These are phyloP conservation scores for Teleopsis dalmanni DNA, from an alignment of 1,140 invertebrate species.

Conservation along the genomic window DNA sequence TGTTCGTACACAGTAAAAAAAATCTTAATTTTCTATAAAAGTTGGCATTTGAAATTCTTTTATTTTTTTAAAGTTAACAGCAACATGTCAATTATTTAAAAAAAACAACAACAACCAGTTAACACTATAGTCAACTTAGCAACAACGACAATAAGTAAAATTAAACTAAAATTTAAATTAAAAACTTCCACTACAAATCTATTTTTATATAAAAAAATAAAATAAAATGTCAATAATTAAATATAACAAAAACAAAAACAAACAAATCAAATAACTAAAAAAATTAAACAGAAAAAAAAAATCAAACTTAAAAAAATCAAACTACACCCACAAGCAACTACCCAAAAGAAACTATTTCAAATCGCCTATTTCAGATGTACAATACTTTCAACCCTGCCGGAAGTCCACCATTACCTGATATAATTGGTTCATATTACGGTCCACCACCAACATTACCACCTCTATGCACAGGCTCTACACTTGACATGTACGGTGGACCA, in stretches of 20 bases:
- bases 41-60: too few species aligned
- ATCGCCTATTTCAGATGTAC: slow-evolving; percentile 46
- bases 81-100: too few species aligned
- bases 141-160: too few species aligned
- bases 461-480: too few species aligned
- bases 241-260: slow-evolving; percentile 11
- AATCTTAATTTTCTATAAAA: too few species aligned
- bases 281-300: slow-evolving; percentile 10
- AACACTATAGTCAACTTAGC: too few species aligned
- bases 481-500: slow-evolving; percentile 14
- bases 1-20: too few species aligned
- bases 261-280: slow-evolving; percentile 9
- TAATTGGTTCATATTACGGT: slow-evolving; percentile 40
- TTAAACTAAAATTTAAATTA: too few species aligned
- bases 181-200: too few species aligned
- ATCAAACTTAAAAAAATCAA: slow-evolving; percentile 16
- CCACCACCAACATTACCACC: slow-evolving; percentile 11
- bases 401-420: slow-evolving; percentile 42
- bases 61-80: too few species aligned
- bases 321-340: slow-evolving; percentile 14
- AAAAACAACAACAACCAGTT: too few species aligned
- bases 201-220: too few species aligned
- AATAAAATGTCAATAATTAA: slow-evolving; percentile 10
- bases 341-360: slow-evolving; percentile 29
- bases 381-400: slow-evolving; percentile 37